Evolutionary conservation across 2,888 invertebrate species (phyloP).

Genomic region (Trichogramma evanescens): DNA sequence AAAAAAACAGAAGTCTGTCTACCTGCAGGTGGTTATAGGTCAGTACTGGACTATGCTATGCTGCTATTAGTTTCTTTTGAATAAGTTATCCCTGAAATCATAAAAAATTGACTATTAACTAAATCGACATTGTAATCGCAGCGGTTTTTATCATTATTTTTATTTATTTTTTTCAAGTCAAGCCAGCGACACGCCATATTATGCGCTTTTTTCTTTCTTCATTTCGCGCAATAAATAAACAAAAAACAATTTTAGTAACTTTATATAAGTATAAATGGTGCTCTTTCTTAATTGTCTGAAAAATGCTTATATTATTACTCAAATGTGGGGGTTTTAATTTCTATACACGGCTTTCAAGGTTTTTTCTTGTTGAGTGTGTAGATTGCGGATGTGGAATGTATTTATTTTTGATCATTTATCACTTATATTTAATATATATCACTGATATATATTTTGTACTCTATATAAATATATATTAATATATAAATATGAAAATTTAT

Average conservation of each 20-base stretch:
- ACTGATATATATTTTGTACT: too few species aligned
- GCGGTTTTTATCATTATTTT: too few species aligned
- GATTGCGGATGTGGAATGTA: conserved; percentile 7
- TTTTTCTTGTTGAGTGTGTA: conserved; percentile 7
- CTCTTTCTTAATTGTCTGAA: conserved; percentile 9
- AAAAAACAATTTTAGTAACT: too few species aligned
- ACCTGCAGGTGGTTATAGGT: conserved; percentile 48
- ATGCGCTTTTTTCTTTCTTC: conserved; percentile 11
- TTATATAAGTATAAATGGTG: conserved; percentile 17
- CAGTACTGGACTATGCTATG: conserved; percentile 48
- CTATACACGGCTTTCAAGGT: conserved; percentile 5
- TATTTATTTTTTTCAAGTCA: neutral
- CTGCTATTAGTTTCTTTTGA: conserved; percentile 33
- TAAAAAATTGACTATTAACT: too few species aligned
- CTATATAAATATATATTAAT: too few species aligned
- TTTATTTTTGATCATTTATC: neutral
- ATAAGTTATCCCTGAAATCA: too few species aligned
- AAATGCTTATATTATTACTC: conserved; percentile 7
- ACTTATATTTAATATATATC: too few species aligned
- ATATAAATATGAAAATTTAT: neutral
- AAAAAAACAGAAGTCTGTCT: conserved; percentile 33
- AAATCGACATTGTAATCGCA: too few species aligned
- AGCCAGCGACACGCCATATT: conserved; percentile 15
- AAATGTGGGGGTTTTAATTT: too few species aligned
- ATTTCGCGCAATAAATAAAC: neutral